Evolutionary conservation across 2,113 vertebrate genomes (phyloP).

Genomic region (Megaceryle torquata): DNA sequence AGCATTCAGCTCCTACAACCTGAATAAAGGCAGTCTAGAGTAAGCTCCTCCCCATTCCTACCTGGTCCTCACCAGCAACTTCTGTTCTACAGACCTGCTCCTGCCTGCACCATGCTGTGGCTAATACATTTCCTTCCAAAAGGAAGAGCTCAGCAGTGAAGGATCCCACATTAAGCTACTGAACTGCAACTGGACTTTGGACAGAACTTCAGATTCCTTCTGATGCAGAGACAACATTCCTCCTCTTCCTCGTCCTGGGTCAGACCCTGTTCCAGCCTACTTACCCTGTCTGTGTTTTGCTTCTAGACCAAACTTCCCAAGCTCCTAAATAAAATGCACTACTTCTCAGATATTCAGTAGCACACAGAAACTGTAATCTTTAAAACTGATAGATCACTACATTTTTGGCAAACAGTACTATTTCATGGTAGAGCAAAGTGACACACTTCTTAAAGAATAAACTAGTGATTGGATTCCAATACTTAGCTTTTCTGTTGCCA

Average conservation of each 20-base stretch:
- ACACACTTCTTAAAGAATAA: not conserved
- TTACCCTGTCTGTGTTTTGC: not conserved
- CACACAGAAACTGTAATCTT: not conserved
- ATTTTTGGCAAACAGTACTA: not conserved
- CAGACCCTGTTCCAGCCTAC: not conserved
- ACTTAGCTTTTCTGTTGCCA: not conserved
- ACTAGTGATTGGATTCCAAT: not conserved
- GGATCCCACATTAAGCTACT: not conserved
- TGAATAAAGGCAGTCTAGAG: not conserved
- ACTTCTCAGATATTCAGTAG: not conserved
- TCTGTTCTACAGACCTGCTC: not conserved
- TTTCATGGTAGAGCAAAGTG: not conserved
- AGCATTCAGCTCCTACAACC: not conserved
- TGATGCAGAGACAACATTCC: not conserved
- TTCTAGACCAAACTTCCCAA: not conserved
- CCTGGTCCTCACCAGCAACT: not conserved
- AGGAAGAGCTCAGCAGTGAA: not conserved
- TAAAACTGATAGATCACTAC: not conserved
- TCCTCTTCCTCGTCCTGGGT: not conserved
- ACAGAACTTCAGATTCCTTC: not conserved
- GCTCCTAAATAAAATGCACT: not conserved
- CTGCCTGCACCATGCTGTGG: not conserved
- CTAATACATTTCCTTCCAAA: not conserved
- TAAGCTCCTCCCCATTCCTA: not conserved
- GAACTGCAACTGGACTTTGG: not conserved